Evolutionary conservation across 2,888 invertebrate species (phyloP), one percentile per base, ranked within the genome.

Genomic region (Geotrupes spiniger): DNA sequence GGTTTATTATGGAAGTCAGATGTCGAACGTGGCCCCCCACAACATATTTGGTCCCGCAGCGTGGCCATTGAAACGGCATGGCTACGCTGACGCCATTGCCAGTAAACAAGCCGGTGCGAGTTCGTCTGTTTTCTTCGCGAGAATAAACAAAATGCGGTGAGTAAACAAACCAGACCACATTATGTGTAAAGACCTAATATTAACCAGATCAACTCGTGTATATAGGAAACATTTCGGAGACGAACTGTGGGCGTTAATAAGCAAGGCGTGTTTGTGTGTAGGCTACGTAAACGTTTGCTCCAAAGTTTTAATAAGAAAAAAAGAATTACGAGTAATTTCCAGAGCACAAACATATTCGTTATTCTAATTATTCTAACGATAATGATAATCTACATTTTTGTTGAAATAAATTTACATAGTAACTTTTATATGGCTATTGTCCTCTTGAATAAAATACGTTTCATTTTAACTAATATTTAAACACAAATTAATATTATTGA

Each of bases 1-100:
- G 8, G 21, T 33, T 42, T 36, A 25, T 46, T 12, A 14, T 33
- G 26, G 29, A 12, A 29, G 29, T 40, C 40, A 14, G 41, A 27
- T 17, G 17, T 40, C 12, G 36, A 46, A 46, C 31, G 41, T 46
- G 46, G 46, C 46, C 46, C 39, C 46, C 39, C 31, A 37, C 36
- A 40, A 36, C 46, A 46, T 16, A 36, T 39, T 21, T 39, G 27
- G 21, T 26, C 26, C 21, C 36, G 33, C 17, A 36, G 33, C 36
- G n/a, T 41, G 25, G 46, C 12, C 14, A 15, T 15, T 14, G 12
- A 15, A 12, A 15, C 12, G 33, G 33, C 33, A 33, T 33, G 33
- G 33, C 33, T 33, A 15, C 41, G 37, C 58, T 54, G 67, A 66
- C 68, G 68, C 66, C 68, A 68, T 67, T 56, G 54, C 61, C 46